These are phyloP conservation scores for Indicator indicator DNA, from an alignment of 2,113 vertebrate genomes.

Conservation along the genomic window DNA sequence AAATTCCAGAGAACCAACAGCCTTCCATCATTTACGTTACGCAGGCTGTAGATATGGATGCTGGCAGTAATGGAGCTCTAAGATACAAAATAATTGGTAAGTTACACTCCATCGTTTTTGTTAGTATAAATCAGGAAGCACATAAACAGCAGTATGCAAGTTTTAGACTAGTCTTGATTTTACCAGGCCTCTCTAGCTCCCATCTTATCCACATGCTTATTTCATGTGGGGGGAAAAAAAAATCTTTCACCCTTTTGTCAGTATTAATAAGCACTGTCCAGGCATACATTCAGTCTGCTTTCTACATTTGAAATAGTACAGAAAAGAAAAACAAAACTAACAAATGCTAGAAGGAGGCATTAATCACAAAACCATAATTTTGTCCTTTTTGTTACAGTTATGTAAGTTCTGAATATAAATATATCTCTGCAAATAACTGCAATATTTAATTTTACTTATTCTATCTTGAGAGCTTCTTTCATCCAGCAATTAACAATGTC, in stretches of 20 bases:
- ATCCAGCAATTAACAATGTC: not conserved
- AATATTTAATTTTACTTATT: not conserved
- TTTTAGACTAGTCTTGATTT: not conserved
- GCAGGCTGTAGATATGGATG: conserved; percentile 84
- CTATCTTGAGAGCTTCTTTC: conserved; percentile 20
- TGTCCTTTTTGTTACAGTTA: not conserved
- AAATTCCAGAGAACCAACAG: conserved; percentile 86
- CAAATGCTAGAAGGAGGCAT: not conserved
- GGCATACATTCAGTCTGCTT: not conserved
- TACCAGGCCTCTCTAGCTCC: not conserved
- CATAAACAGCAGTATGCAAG: not conserved
- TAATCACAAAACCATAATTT: not conserved
- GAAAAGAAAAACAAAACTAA: not conserved
- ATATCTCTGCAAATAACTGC: not conserved
- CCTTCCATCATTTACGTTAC: conserved; percentile 77
- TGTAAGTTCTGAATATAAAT: not conserved
- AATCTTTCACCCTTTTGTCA: not conserved
- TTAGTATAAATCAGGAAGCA: not conserved
- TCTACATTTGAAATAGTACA: conserved; percentile 13
- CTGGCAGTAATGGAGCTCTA: conserved; percentile 81
- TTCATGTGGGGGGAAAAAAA: not conserved
- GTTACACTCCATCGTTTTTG: not conserved
- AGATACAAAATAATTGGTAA: conserved; percentile 85
- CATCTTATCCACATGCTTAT: not conserved
- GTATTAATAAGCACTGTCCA: not conserved